Conservation (phyloP, 2,113 vertebrate species). For the Petroica traversi region DNA sequence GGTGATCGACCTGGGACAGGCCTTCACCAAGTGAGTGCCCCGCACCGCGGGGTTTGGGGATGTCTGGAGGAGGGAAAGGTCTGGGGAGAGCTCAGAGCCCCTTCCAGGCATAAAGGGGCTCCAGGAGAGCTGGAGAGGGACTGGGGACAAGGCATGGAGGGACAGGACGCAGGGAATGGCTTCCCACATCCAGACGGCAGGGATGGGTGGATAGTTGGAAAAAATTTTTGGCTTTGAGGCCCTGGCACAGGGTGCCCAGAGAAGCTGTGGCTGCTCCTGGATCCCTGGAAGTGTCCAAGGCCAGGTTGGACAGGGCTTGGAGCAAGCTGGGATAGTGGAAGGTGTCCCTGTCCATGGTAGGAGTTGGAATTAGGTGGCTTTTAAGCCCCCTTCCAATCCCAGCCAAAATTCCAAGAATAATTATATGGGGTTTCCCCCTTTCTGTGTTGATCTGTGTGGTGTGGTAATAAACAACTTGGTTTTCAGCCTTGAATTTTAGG, state of each 20-base stretch:
- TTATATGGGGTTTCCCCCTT: rapidly evolving
- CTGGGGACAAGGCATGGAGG: not conserved
- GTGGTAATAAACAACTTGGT: not conserved
- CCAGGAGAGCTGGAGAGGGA: not conserved
- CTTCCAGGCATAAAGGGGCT: not conserved
- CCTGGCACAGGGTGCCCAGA: rapidly evolving
- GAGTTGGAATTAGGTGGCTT: rapidly evolving
- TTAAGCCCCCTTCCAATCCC: not conserved
- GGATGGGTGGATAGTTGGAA: rapidly evolving
- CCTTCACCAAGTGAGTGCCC: not conserved
- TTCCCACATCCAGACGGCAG: rapidly evolving
- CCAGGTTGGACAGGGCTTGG: rapidly evolving
- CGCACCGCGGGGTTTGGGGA: rapidly evolving
- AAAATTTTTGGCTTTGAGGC: rapidly evolving
- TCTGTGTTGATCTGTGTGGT: not conserved
- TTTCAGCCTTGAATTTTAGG: not conserved
- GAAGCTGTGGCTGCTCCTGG: not conserved
- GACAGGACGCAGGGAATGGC: not conserved
- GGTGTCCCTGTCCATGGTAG: too few species aligned
- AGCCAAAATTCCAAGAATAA: not conserved
- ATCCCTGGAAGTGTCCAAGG: rapidly evolving
- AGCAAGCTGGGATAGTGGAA: rapidly evolving
- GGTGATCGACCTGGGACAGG: not conserved
- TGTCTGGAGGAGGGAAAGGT: not conserved
- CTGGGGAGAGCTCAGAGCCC: rapidly evolving